Base-by-base conservation (phyloP, 1,140 invertebrate species). In the Oedothorax gibbosus region DNA sequence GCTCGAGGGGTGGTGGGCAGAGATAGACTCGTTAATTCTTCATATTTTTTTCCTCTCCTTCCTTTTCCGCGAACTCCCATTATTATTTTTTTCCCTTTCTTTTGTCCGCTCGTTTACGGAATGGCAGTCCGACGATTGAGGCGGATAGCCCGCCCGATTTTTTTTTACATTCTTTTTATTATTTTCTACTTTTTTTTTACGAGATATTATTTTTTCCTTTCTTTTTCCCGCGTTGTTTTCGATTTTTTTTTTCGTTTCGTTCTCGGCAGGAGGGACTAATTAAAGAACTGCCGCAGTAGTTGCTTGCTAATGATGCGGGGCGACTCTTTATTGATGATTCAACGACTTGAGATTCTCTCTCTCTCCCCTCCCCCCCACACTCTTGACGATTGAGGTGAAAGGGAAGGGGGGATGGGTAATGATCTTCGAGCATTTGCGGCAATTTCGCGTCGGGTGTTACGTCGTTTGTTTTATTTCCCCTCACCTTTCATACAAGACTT, bases 21-120 rank as follows among this genome's bases (percentile, higher is more conserved):
- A 68, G 78, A 81, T 81, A 68, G 78, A 68, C 78, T 81, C 78
- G 78, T 81, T 81, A 81, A 81, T 71, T 69, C 78, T 56, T 14
- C n/a, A 20, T 14, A 12, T 68, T 68, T 68, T 68, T 18, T 68
- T 12, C 8, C 21, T 68, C 21, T 21, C 21, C 21, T 35, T 66
- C 53, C 62, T 79, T 79, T 79, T 79, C 68, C 51, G 53, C 78
- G 60, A 50, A 54, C 64, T 20, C 20, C 53, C 49, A 21, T 56
- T 71, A 60, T 57, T 75, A 53, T 11, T 15, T 54, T 73, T 73
- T 73, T 56, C 35, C 7, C 51, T 49, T 57, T 56, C 14, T 73
- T 56, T 50, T 14, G 8, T 60, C 50, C 21, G 11, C 50, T 68
- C 62, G 18, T 62, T 81, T 81, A 71, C 62, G 66, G 71, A 81